Conservation (phyloP, 53 echinoderm and acorn worm species). For the Apostichopus leukothele region DNA sequence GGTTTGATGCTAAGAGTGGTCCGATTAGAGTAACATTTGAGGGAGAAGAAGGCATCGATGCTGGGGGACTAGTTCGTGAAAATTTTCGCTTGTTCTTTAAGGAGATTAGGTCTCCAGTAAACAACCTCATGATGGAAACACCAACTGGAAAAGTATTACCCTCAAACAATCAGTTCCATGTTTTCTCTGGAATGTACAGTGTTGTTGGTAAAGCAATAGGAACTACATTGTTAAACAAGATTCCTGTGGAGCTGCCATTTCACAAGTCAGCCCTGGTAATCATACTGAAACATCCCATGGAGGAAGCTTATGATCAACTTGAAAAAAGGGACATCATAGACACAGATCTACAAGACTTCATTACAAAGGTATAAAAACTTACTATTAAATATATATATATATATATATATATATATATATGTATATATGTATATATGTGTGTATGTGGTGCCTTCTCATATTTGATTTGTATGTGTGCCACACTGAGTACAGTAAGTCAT, state of each 20-base stretch:
- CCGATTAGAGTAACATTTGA: conserved; percentile 6
- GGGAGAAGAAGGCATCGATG: conserved; percentile 8
- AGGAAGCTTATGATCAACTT: background rate
- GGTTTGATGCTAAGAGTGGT: conserved; percentile 1
- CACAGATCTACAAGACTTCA: background rate
- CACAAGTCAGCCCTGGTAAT: background rate
- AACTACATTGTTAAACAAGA: background rate
- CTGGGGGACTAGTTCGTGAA: background rate
- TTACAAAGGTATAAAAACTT: conserved; percentile 34
- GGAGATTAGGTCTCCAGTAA: background rate
- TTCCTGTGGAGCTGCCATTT: conserved; percentile 1
- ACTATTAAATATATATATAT: no score
- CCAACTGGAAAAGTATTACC: background rate
- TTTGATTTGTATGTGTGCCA: no score
- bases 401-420: no score
- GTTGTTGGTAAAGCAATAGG: background rate
- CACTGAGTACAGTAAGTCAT: no score
- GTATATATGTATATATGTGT: no score
- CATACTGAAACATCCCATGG: background rate
- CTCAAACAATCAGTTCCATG: background rate
- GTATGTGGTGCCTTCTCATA: no score
- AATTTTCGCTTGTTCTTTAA: background rate
- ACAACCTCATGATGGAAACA: conserved; percentile 1
- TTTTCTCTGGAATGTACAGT: background rate
- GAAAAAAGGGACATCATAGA: background rate